A percentile compares a stretch with the other conserved stretches of the same genome.
Conservation (phyloP, 2,888 invertebrate species). For the Nephrocerus scutellatus region DNA sequence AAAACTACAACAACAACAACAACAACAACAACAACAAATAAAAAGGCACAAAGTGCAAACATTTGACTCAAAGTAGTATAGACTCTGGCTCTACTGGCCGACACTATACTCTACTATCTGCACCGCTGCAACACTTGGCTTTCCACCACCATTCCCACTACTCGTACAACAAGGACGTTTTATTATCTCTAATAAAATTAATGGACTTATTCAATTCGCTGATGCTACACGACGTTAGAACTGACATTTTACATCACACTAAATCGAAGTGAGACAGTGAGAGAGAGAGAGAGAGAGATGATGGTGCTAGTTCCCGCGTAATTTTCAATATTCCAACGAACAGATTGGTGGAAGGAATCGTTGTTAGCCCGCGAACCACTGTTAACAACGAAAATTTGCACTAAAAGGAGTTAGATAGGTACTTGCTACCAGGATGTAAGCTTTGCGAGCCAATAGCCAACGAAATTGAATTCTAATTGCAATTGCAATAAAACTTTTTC, state of each 20-base stretch:
- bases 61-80: no score
- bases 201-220: slow-evolving; percentile 40
- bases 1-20: slow-evolving; percentile 14
- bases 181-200: slow-evolving; percentile 44
- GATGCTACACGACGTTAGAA: slow-evolving; percentile 27
- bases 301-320: no score
- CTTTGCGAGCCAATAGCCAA: no score
- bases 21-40: slow-evolving; percentile 17
- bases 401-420: no score
- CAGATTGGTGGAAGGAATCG: neutral
- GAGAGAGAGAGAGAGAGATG: no score
- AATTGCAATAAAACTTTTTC: no score
- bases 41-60: slow-evolving; percentile 14
- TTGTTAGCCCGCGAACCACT: neutral
- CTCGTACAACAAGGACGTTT: slow-evolving; percentile 35
- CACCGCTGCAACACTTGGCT: neutral
- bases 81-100: no score
- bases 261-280: no score
- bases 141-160: neutral
- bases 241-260: slow-evolving; percentile 24
- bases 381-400: no score
- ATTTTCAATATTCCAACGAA: no score
- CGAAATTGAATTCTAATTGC: no score
- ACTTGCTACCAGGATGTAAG: no score
- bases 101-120: neutral